Conservation (phyloP, 35 echinoderm and acorn worm species). For the Ophiothrix spiculata region DNA sequence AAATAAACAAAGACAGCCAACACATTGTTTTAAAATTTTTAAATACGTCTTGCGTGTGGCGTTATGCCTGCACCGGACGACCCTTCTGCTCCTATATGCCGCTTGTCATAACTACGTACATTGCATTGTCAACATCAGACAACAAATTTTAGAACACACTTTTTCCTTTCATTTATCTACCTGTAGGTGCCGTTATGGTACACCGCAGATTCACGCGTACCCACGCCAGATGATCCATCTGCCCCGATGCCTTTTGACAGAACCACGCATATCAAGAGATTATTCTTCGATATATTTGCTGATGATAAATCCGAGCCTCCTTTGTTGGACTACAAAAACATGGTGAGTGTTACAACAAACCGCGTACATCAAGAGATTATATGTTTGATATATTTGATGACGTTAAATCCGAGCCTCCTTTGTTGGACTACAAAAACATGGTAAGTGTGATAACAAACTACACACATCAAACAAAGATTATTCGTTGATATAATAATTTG, state of each 20-base stretch:
- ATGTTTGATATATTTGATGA: constrained; percentile 92
- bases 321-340: constrained; percentile 74
- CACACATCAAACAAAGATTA: neutral
- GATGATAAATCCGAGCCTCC: constrained; percentile 56
- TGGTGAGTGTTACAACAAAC: constrained; percentile 93
- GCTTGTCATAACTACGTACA: too few relatives aligned
- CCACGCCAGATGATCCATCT: constrained; percentile 47
- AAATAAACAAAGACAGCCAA: too few relatives aligned
- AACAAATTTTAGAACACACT: neutral
- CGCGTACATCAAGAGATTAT: constrained; percentile 47
- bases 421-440: constrained; percentile 84
- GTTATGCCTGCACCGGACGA: too few relatives aligned
- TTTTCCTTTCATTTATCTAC: neutral
- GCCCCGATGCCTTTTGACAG: constrained; percentile 71
- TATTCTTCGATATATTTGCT: constrained; percentile 90
- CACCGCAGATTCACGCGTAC: constrained; percentile 18
- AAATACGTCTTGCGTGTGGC: too few relatives aligned
- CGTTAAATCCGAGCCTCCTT: constrained; percentile 36
- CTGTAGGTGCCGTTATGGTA: constrained; percentile 84
- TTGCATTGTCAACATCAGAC: neutral
- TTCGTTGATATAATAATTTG: neutral
- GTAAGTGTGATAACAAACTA: too few relatives aligned
- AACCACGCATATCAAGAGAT: constrained; percentile 46
- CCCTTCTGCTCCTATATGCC: too few relatives aligned
- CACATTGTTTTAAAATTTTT: too few relatives aligned